phyloP scores from a whole-genome alignment of 2,888 invertebrate species.

The Ischnus inquisitorius region DNA sequence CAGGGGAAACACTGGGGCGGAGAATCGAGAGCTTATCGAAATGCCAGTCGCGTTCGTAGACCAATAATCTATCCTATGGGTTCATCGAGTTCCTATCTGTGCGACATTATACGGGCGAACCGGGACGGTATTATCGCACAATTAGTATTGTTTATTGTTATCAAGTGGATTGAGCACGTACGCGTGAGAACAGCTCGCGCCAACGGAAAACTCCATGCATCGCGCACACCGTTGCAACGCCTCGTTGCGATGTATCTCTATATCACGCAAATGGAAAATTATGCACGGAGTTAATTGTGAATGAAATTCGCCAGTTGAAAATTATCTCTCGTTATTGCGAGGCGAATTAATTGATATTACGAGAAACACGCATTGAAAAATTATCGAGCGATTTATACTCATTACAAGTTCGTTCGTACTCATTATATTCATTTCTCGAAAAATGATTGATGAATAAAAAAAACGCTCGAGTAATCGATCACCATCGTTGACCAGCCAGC shows the following conservation, averaged over 20 bases:
- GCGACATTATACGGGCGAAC: conserved; percentile 25
- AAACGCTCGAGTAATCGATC: conserved; percentile 13
- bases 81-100: not conserved
- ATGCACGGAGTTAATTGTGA: not conserved
- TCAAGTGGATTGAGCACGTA: conserved; percentile 32
- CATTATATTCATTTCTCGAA: not conserved
- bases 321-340: too few species aligned
- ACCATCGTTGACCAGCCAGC: conserved; percentile 14
- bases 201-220: not conserved
- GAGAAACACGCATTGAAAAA: not conserved
- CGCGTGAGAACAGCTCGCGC: conserved; percentile 22
- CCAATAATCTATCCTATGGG: conserved; percentile 29
- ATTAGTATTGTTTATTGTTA: conserved; percentile 52
- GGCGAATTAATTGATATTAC: too few species aligned
- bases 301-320: not conserved
- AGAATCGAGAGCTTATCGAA: conserved; percentile 42
- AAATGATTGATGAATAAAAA: not conserved
- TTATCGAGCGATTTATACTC: not conserved
- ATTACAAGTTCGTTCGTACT: conserved; percentile 1
- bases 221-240: not conserved
- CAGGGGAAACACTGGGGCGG: conserved; percentile 15
- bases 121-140: conserved; percentile 26
- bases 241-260: not conserved
- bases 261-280: not conserved
- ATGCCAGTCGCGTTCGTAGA: not conserved